These are phyloP conservation scores for Rhincodon typus DNA, from an alignment of 2,797 vertebrate species.

Conservation along the genomic window DNA sequence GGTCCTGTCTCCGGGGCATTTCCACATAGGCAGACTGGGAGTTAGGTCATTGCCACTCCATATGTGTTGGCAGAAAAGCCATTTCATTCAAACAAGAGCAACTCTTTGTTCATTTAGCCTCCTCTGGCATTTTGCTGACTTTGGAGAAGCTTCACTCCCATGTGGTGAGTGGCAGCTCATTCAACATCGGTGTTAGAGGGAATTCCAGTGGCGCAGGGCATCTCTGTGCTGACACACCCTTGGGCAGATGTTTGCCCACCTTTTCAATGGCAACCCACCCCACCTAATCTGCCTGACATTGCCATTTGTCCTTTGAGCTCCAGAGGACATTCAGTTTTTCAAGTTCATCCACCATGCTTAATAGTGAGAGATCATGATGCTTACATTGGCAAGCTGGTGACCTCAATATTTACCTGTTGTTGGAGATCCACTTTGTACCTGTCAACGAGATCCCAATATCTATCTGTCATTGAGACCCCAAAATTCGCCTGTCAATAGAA, in stretches of 20 bases:
- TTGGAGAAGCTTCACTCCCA: too few species aligned
- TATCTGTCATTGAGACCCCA: too few species aligned
- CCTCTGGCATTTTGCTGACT: neutral
- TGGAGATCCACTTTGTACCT: too few species aligned
- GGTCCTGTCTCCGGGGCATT: neutral
- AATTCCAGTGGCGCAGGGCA: too few species aligned
- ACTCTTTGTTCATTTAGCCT: neutral
- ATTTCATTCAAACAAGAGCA: neutral
- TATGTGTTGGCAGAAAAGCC: neutral
- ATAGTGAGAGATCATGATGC: neutral
- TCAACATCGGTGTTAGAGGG: neutral
- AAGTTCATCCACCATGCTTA: neutral
- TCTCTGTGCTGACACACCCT: neutral
- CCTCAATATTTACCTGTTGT: too few species aligned
- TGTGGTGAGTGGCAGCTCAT: neutral
- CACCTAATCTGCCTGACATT: neutral
- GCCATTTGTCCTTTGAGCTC: too few species aligned
- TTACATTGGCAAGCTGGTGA: too few species aligned
- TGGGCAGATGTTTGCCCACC: neutral
- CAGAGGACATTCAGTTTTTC: neutral
- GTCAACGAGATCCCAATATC: too few species aligned
- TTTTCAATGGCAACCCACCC: neutral
- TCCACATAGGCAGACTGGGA: neutral
- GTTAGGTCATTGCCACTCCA: neutral
- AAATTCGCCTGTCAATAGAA: too few species aligned